Base-by-base conservation (phyloP, 1,140 invertebrate species). In the Drosophila subobscura region DNA sequence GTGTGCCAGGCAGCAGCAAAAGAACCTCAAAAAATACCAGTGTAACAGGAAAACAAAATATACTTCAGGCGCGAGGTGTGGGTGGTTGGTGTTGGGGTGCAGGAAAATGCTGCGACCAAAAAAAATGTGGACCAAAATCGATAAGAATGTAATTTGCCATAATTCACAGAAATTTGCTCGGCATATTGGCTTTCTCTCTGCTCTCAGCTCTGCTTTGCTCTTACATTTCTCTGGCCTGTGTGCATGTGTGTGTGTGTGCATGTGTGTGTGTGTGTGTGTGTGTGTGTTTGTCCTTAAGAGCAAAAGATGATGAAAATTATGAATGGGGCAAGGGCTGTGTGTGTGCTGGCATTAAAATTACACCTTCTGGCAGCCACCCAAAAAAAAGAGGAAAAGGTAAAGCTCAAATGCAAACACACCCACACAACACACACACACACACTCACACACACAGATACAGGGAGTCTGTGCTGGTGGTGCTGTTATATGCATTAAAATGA, bases 131-230 rank as follows among this genome's bases (percentile, higher is more conserved):
- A 88, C 83, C 83, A 88, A 74, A 74, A 86, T 88, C 83, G 83
- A 86, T 86, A 86, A 83, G 83, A 86, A 86, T 86, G 83, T 86
- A 88, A 86, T 86, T 86, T 86, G 83, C 83, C 83, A 86, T 86
- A 86, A 86, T 86, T 86, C 83, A 86, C 78, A 83, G 83, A 86
- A 86, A 86, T 86, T 88, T 86, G 83, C 65, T 88, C 71, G 78
- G 78, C 57, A 86, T 86, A 86, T 86, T 86, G 81, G 81, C 83
- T 86, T 86, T 80, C 29, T 23, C 50, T 60, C 27, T 0, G 16
- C 16, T 20, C 16, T 20, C 16, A 20, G 16, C 29, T 3, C 3
- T 10, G 1, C 29, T 33, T 3, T 33, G 3, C 29, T 8, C 29
- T 33, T 8, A 33, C 29, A 14, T 40, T 41, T 14, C 10, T 44